Evolutionary conservation across 2,888 invertebrate species (phyloP).

Genomic region (Drosophila cognata): DNA sequence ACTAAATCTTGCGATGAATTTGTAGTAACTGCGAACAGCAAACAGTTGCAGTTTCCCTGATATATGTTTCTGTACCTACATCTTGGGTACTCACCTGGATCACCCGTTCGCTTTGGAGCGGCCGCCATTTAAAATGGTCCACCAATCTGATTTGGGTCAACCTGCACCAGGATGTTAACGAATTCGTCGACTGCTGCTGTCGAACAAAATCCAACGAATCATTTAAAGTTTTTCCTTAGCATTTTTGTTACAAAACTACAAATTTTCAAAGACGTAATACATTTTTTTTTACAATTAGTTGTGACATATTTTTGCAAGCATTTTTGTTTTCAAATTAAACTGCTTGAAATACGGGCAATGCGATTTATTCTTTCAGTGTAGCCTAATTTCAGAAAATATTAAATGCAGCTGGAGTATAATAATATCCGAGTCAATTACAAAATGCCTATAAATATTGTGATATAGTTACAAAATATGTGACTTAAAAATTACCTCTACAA

Average conservation of each 20-base stretch:
- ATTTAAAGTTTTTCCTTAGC: constrained; percentile 40
- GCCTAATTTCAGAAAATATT: neutral
- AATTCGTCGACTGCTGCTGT: constrained; percentile 37
- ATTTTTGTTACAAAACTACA: constrained; percentile 44
- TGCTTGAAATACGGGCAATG: neutral
- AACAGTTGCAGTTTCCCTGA: neutral
- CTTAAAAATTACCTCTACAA: neutral
- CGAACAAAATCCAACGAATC: constrained; percentile 43
- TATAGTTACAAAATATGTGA: neutral
- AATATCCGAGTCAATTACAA: neutral
- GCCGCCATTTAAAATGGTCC: constrained; percentile 67
- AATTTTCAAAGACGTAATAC: constrained; percentile 18
- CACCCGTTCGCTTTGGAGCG: constrained; percentile 66
- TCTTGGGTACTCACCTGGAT: constrained; percentile 36
- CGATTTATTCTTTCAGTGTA: neutral
- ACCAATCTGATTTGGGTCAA: constrained; percentile 20
- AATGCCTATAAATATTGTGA: neutral
- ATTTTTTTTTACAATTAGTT: constrained; percentile 1
- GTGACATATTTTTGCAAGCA: constrained; percentile 35
- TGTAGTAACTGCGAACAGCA: constrained; percentile 19
- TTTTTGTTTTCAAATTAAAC: neutral
- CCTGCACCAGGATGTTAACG: constrained; percentile 51
- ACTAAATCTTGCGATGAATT: constrained; percentile 68
- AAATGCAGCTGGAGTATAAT: neutral
- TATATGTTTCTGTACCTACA: neutral